Conservation (phyloP, 2,888 invertebrate species). For the Megalurothrips usitatus region DNA sequence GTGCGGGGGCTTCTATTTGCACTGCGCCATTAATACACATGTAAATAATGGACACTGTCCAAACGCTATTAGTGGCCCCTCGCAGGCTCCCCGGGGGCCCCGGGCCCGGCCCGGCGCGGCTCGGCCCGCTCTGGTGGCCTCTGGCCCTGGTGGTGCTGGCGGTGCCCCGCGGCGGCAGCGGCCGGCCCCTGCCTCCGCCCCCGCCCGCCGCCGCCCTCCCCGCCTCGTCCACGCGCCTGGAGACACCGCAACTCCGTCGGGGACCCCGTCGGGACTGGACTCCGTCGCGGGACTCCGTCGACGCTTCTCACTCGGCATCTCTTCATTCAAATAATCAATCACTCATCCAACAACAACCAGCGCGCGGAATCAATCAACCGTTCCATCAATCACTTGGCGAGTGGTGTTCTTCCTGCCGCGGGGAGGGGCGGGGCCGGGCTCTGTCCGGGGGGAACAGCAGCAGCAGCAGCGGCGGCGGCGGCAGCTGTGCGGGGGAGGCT, state of each 20-base stretch:
- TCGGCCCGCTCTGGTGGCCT: neutral
- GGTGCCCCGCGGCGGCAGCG: too few relatives aligned
- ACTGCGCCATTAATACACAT: constrained; percentile 1
- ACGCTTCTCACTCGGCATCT: neutral
- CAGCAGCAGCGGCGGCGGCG: too few relatives aligned
- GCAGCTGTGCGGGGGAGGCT: neutral
- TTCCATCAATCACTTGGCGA: neutral
- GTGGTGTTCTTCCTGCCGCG: neutral
- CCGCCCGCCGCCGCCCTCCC: too few relatives aligned
- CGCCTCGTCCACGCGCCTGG: too few relatives aligned
- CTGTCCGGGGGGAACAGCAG: too few relatives aligned
- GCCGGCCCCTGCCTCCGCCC: too few relatives aligned
- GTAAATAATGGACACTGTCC: constrained; percentile 6
- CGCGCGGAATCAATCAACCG: neutral
- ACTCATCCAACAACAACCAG: neutral
- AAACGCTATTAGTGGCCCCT: neutral
- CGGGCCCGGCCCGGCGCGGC: neutral
- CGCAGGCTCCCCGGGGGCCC: neutral
- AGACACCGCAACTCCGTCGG: too few relatives aligned
- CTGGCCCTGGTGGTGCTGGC: neutral
- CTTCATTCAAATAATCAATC: neutral
- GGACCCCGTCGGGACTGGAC: too few relatives aligned
- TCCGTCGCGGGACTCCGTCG: too few relatives aligned
- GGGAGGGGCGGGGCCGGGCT: neutral
- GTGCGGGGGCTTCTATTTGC: neutral